Evolutionary conservation across 2,113 vertebrate genomes (phyloP).

Genomic region (Hepsetus odoe): DNA sequence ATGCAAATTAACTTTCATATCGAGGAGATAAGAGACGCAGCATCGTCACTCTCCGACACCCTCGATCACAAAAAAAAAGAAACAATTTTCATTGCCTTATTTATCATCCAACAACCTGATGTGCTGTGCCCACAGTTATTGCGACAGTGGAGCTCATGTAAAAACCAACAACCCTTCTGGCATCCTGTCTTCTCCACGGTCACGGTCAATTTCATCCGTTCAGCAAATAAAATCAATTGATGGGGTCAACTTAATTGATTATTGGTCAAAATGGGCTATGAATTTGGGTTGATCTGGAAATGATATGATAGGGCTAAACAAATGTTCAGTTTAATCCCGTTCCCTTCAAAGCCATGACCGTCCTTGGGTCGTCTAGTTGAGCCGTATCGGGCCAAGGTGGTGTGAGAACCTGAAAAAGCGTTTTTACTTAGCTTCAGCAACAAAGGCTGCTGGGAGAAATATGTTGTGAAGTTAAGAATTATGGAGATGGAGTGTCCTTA

Average conservation of each 20-base stretch:
- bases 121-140: not conserved
- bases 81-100: constrained; percentile 49
- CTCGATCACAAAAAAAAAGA: constrained; percentile 16
- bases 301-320: no score
- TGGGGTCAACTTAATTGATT: constrained; percentile 6
- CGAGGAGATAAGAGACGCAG: constrained; percentile 41
- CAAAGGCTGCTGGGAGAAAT: no score
- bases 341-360: no score
- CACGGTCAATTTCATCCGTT: constrained; percentile 22
- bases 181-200: not conserved
- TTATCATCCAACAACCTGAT: constrained; percentile 52
- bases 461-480: no score
- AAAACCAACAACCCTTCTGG: not conserved
- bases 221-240: not conserved
- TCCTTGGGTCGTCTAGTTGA: no score
- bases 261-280: not conserved
- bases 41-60: constrained; percentile 9
- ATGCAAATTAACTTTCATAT: constrained; percentile 43
- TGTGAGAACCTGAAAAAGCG: no score
- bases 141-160: not conserved
- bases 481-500: no score
- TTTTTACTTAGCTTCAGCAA: no score
- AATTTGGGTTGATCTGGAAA: not conserved
- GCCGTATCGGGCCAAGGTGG: no score
- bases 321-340: no score